phyloP scores from a whole-genome alignment of 2,113 vertebrate species.

The Notothenia coriiceps region DNA sequence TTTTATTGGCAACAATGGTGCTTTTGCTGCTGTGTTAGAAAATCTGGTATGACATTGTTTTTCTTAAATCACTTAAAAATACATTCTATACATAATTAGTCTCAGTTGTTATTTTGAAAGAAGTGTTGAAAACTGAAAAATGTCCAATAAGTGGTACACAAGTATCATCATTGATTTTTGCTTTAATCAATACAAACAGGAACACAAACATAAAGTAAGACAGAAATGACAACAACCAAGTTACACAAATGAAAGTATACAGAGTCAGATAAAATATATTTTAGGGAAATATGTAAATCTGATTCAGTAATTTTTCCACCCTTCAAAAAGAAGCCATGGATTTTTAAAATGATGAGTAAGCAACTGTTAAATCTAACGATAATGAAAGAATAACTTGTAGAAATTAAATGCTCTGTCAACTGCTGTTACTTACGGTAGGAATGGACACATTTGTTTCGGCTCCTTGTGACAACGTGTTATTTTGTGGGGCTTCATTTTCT shows the following conservation, averaged over 20 bases:
- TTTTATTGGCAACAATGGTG: background rate
- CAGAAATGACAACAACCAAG: background rate
- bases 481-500: constrained; percentile 50
- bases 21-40: background rate
- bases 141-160: too few species aligned
- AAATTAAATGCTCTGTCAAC: constrained; percentile 49
- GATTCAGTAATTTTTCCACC: background rate
- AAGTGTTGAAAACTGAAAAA: too few species aligned
- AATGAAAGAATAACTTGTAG: background rate
- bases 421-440: constrained; percentile 21
- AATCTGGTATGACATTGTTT: background rate
- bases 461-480: constrained; percentile 20
- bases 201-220: background rate
- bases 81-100: background rate
- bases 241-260: background rate
- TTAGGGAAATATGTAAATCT: background rate
- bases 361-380: constrained; percentile 6
- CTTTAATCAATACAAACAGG: background rate
- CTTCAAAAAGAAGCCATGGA: background rate
- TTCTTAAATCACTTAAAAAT: background rate
- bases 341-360: constrained; percentile 24
- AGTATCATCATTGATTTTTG: background rate
- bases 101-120: background rate
- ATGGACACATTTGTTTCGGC: constrained; percentile 42
- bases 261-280: background rate